Base-by-base conservation (phyloP, 1,140 invertebrate species). In the Choristoneura fumiferana region DNA sequence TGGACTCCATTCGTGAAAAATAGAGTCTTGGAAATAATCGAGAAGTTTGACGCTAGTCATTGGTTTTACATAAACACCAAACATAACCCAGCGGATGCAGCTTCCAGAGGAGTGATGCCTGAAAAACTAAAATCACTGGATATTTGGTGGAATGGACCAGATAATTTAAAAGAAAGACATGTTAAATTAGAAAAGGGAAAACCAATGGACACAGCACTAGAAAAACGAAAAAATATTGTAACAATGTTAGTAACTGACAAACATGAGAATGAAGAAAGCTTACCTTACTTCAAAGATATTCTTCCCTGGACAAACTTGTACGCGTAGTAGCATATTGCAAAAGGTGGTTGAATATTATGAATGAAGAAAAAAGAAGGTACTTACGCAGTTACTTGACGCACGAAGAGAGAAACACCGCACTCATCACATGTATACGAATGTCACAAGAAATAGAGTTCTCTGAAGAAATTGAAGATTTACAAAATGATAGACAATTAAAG, bases 1-100 rank as follows among this genome's bases (percentile, higher is more conserved):
- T 54, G 33, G 53, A 54, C 4, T 14, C 34, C 53, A 1, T 54
- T 12, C 45, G 53, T 54, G 5, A 17, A 15, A 17, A 54, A 54
- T 14, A 4, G 53, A 6, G 36, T 54, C 6, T 13, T 15, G 13
- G 33, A 54, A 14, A n/a, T n/a, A n/a, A n/a, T n/a, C n/a, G n/a
- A n/a, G n/a, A n/a, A n/a, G n/a, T n/a, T n/a, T n/a, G n/a, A n/a
- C n/a, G n/a, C n/a, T n/a, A n/a, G 35, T 54, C 22, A 54, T n/a
- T 54, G 52, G 22, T 13, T 8, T 29, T 36, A 54, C 29, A 29
- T 54, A 3, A 12, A 8, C n/a, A 34, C 52, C 2, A 36, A 35
- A 13, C 10, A 54, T 34, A 54, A 54, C 14, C 52, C 34, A 4
- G 52, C 52, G 3, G 34, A 54, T 18, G 6, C 14, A 1, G 53